A percentile compares a stretch with the other conserved stretches of the same genome.
These are phyloP conservation scores for Romanogobio albipinnatus DNA, from an alignment of 2,113 vertebrate species.

Conservation along the genomic window DNA sequence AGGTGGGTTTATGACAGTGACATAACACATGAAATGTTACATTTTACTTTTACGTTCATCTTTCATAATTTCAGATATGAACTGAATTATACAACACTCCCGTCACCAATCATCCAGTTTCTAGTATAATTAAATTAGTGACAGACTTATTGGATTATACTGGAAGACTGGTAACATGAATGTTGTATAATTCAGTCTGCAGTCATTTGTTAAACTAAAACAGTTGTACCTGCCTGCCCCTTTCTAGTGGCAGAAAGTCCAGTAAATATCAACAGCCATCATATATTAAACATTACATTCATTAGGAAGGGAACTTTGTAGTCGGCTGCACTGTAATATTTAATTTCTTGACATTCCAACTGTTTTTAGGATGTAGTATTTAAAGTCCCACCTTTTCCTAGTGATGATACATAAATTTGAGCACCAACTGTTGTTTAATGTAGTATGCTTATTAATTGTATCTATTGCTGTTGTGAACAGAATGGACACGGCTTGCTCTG, in stretches of 20 bases:
- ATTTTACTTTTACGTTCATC: background rate
- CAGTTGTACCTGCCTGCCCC: background rate
- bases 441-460: background rate
- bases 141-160: background rate
- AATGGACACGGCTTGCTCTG: background rate
- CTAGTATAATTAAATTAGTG: background rate
- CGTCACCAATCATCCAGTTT: background rate
- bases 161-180: background rate
- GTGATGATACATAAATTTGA: background rate
- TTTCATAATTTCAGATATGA: slow-evolving; percentile 3
- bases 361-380: background rate
- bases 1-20: slow-evolving; percentile 50
- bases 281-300: background rate
- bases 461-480: background rate
- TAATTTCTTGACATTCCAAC: too few relatives aligned
- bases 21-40: slow-evolving; percentile 13
- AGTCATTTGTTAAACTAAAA: background rate
- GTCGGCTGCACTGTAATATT: background rate
- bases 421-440: background rate
- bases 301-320: background rate
- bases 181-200: background rate
- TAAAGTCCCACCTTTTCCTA: background rate
- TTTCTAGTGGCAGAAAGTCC: background rate
- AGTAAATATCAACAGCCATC: background rate
- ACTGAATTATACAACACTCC: background rate